A percentile compares a stretch with the other conserved stretches of the same genome.
These are phyloP conservation scores for Bathynomus jamesi DNA, from an alignment of 1,140 invertebrate genomes.

Conservation along the genomic window DNA sequence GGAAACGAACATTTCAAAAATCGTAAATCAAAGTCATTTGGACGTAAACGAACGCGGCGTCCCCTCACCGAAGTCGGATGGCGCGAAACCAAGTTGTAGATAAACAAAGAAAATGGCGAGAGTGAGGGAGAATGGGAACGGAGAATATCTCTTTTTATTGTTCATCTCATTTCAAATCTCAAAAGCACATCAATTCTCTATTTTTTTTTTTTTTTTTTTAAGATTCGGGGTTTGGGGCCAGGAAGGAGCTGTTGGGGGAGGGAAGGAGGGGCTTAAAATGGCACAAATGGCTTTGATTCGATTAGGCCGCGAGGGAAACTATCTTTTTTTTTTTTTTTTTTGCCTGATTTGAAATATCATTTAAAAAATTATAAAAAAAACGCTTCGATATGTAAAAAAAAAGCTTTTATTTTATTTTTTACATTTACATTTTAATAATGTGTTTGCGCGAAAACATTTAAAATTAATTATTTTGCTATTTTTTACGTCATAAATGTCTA, in stretches of 20 bases:
- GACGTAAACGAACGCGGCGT: not conserved
- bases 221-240: not conserved
- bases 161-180: not conserved
- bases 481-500: no score
- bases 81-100: constrained; percentile 15
- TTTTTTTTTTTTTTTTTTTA: not conserved
- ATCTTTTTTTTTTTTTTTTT: not conserved
- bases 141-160: not conserved
- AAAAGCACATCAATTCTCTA: not conserved
- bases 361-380: no score
- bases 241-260: not conserved
- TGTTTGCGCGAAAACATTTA: no score
- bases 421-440: no score
- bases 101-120: constrained; percentile 29
- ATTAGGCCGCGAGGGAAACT: not conserved
- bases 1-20: not conserved
- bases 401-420: no score
- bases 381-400: no score
- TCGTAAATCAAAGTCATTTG: not conserved
- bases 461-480: no score
- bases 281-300: not conserved
- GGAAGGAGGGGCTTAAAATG: not conserved
- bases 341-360: no score
- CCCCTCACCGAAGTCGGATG: constrained; percentile 20
- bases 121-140: constrained; percentile 7